Evolutionary conservation across 2,113 vertebrate genomes (phyloP).

Genomic region (Sinocyclocheilus grahami): DNA sequence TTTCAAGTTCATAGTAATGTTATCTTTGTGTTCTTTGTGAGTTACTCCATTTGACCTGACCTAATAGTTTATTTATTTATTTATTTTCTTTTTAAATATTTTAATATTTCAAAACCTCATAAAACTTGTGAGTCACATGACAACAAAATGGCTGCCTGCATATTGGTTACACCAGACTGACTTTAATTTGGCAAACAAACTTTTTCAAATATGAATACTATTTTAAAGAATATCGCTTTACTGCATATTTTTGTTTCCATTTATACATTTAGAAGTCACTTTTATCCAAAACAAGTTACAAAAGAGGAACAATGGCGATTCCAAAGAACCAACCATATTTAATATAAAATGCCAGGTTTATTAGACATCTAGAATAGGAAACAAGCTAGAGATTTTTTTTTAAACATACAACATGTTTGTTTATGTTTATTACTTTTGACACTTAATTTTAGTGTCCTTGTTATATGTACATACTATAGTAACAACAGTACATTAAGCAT

Average conservation of each 20-base stretch:
- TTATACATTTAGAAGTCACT: not conserved
- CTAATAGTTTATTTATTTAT: not conserved
- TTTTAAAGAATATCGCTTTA: not conserved
- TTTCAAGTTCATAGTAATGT: not conserved
- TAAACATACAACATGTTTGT: too few species aligned
- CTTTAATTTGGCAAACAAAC: not conserved
- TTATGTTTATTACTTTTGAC: too few species aligned
- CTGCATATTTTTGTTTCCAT: not conserved
- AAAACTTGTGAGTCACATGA: conserved; percentile 6
- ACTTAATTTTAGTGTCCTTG: not conserved
- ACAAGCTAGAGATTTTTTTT: too few species aligned
- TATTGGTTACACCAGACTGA: not conserved
- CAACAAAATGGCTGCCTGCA: conserved; percentile 31
- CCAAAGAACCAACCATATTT: not conserved
- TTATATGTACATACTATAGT: not conserved
- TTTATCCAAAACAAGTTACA: not conserved
- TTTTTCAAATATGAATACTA: not conserved
- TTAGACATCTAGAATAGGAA: too few species aligned
- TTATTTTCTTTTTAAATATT: not conserved
- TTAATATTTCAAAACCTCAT: not conserved
- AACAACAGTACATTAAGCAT: too few species aligned
- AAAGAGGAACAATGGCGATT: not conserved
- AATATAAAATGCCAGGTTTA: not conserved
- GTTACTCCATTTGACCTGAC: not conserved
- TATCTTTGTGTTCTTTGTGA: not conserved